Base-by-base conservation (phyloP, 2,888 invertebrate species). In the Sarcophaga caerulescens region DNA sequence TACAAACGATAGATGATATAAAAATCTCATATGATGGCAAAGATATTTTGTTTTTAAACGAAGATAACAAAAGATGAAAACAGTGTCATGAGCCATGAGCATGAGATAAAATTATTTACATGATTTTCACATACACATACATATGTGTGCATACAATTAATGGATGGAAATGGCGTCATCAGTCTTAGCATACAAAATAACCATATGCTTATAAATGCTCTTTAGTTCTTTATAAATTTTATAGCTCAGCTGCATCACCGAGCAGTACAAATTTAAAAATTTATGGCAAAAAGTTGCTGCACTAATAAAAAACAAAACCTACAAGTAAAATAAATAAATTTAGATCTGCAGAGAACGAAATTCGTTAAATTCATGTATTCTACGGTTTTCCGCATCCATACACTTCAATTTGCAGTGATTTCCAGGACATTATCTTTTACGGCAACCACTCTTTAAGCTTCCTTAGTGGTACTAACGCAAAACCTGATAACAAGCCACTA, bases 181-280 rank as follows among this genome's bases (percentile, higher is more conserved):
- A 68, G 44, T 44, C 35, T 77, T 44, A 25, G 12, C 35, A 71
- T 44, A 19, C 57, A 35, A 73, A 73, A 62, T 60, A 62, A 73
- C 44, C 60, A 73, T 73, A 73, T 73, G 73, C 60, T 73, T 73
- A 73, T 44, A 73, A 73, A 23, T 60, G 21, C 25, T 45, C 3
- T 73, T 60, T 44, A 59, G 70, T n/a, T 4, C 70, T 12, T 71
- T 23, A 57, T 52, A 69, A 52, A 69, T 68, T 19, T 45, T 45
- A 21, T 45, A 21, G 19, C 5, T 45, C 4, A 19, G 52, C 12
- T 52, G 17, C 52, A 52, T 52, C 4, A 14, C 52, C 17, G 52
- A 52, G 52, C 17, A 52, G 52, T 52, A 14, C 52, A 52, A 17
- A 12, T 52, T 14, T 1, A 52, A 52, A 5, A 14, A 10, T 52